Evolutionary conservation across 2,888 invertebrate species (phyloP).

Genomic region (Tridacna gigas): DNA sequence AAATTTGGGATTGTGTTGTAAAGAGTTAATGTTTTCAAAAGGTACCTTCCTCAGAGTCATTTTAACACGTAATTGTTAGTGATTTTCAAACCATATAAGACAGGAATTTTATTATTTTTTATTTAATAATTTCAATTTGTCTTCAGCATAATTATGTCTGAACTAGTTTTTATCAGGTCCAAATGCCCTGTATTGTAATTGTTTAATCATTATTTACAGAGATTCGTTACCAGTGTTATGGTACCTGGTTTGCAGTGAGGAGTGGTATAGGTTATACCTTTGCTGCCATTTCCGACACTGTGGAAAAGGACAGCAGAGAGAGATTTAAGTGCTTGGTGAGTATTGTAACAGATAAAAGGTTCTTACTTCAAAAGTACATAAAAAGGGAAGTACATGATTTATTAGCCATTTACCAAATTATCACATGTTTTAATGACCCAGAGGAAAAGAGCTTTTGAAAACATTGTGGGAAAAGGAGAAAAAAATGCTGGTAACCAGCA

Average conservation of each 20-base stretch:
- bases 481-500: too few relatives aligned
- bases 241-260: slow-evolving; percentile 81
- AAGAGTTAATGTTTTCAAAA: too few relatives aligned
- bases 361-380: too few relatives aligned
- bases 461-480: too few relatives aligned
- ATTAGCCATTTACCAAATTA: too few relatives aligned
- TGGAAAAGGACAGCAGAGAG: slow-evolving; percentile 97
- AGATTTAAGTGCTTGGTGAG: slow-evolving; percentile 94
- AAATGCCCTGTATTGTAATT: not conserved
- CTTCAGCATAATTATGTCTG: not conserved
- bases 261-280: slow-evolving; percentile 90
- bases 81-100: too few relatives aligned
- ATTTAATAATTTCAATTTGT: not conserved
- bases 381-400: too few relatives aligned
- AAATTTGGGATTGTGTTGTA: too few relatives aligned
- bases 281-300: slow-evolving; percentile 98
- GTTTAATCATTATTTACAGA: slow-evolving; percentile 67
- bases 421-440: too few relatives aligned
- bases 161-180: not conserved
- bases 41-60: too few relatives aligned
- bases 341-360: slow-evolving; percentile 18
- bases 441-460: too few relatives aligned
- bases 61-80: too few relatives aligned
- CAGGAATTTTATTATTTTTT: not conserved
- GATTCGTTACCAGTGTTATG: slow-evolving; percentile 84